phyloP scores from a whole-genome alignment of 2,797 vertebrate genomes.

The Malurus splendens region DNA sequence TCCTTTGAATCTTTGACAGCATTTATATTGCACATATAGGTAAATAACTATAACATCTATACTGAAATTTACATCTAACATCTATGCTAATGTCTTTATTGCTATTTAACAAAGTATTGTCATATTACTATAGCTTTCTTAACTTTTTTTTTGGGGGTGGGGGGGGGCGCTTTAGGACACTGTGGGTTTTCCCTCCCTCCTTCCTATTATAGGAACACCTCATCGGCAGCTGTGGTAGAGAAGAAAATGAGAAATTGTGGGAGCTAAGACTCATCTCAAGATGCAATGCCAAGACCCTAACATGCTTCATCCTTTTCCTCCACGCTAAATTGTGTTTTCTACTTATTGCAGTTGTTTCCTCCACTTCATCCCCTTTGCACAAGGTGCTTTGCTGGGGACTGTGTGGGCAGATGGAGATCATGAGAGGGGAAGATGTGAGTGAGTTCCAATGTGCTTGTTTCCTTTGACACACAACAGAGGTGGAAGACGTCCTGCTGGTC shows the following conservation, averaged over 20 bases:
- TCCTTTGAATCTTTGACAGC: background rate
- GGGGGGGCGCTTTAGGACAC: accelerated
- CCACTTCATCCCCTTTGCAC: background rate
- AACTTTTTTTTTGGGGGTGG: background rate
- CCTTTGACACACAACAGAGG: background rate
- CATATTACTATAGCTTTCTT: background rate
- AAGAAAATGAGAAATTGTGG: background rate
- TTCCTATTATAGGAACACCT: background rate
- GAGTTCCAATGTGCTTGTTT: background rate
- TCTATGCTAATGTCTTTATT: background rate
- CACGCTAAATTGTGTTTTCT: background rate
- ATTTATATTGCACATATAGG: background rate
- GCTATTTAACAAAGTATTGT: background rate
- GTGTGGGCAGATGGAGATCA: background rate
- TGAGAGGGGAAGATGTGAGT: background rate
- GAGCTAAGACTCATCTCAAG: background rate
- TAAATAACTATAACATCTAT: background rate
- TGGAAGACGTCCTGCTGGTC: background rate
- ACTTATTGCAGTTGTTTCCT: background rate
- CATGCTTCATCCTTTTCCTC: background rate
- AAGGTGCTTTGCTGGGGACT: background rate
- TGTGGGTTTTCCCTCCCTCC: background rate
- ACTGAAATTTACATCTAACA: background rate
- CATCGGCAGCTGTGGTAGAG: background rate
- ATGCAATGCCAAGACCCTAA: background rate